Base-by-base conservation (phyloP, 2,888 invertebrate genomes). In the Heteropelma amictum region DNA sequence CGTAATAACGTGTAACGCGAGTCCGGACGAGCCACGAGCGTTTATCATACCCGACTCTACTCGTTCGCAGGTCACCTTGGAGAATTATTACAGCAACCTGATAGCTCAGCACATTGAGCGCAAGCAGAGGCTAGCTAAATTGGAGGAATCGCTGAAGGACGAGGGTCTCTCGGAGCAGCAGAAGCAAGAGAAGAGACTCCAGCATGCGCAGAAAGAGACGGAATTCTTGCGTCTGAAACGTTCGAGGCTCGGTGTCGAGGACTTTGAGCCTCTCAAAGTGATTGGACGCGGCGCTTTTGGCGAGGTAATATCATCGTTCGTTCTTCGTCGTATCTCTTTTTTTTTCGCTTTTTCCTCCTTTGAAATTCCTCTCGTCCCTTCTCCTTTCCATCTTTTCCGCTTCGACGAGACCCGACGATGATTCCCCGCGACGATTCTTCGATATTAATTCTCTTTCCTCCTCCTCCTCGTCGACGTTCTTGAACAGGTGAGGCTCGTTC, bases 61-160 rank as follows among this genome's bases (percentile, higher is more conserved):
- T 60, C 73, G 70, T 72, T 64, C 65, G 33, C 80, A 88, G 88
- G 88, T 99, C 89, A 98, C 98, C 75, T 91, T 99, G 89, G 99
- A 99, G 91, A 99, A 98, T 91, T 99, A 98, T 92, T 99, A 99
- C 91, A 97, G 97, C 90, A 99, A 99, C 91, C 94, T 99, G 88
- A 96, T 99, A 89, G 94, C 97, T 84, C 99, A 99, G 90, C 97
- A 98, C 90, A 95, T 97, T 86, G 99, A 99, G 91, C 93, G 99
- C 85, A 98, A 98, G 90, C 97, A 97, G 90, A 95, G 96, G 89
- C 91, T 96, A 88, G 96, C 97, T 78, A 96, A 97, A 90, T 91
- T 99, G 84, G 99, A 99, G 91, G 97, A 98, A 90, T 95, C 97
- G 78, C 93, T 99, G 91, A 97, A 96, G 90, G 98, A 98, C 90